Evolutionary conservation across 1,140 invertebrate genomes (phyloP), one percentile per base, ranked within the genome.

Genomic region (Leptoteleia sp.): DNA sequence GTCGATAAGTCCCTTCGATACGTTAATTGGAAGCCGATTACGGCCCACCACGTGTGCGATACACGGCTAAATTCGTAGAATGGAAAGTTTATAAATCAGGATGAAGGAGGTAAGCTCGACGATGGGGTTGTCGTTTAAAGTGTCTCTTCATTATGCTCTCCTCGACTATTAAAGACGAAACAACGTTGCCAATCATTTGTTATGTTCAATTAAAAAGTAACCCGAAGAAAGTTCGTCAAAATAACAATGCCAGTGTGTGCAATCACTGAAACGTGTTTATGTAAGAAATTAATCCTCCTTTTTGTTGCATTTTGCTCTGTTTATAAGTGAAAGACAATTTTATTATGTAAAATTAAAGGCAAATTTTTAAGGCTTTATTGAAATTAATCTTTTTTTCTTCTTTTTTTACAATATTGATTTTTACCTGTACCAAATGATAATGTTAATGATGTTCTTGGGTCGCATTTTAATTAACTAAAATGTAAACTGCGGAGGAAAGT

Each of bases 1-100:
- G 76, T 70, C 50, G 76, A 75, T 73, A 22, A 1, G 59, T 65
- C 77, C 77, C 77, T 75, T 76, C 59, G 65, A 71, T 71, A 75
- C 77, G 77, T 79, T 71, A 75, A 79, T 75, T 79, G 70, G 77
- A 61, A 52, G 54, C 57, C 59, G 57, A 75, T 76, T 52, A 67
- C 57, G 55, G 48, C 33, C 17, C 40, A 29, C 57, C 35, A 17
- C 52, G 38, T 47, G 71, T 59, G 31, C 40, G 42, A 52, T 48
- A 52, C 12, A 11, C 35, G 16, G 17, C 0, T 11, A 17, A 55
- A 64, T 76, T 67, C 61, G 54, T 38, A 29, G 75, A 78, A 54
- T 67, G 43, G 75, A 72, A 78, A 77, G 75, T 65, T 65, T 70
- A 40, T 76, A 76, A 70, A 70, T 70, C 43, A 50, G 64, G 9